These are phyloP conservation scores for Dynastes tityus DNA, from an alignment of 2,888 invertebrate genomes.

Conservation along the genomic window DNA sequence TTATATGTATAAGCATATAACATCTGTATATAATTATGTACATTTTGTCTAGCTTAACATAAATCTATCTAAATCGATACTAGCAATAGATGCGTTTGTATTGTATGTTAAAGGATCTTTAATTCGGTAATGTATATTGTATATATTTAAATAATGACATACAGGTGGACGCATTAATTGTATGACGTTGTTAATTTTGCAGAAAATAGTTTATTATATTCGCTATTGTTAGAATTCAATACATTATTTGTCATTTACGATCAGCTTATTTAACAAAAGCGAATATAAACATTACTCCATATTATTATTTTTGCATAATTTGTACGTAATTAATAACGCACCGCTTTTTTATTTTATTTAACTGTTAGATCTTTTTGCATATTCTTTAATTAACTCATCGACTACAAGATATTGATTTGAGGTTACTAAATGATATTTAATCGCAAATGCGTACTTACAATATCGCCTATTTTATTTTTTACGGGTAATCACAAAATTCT, in stretches of 20 bases:
- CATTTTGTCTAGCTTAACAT: neutral
- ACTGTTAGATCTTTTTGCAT: constrained; percentile 13
- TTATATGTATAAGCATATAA: neutral
- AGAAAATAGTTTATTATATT: constrained; percentile 15
- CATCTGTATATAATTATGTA: neutral
- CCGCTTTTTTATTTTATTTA: constrained; percentile 13
- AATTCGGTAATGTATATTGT: neutral
- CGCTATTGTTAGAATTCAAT: constrained; percentile 26
- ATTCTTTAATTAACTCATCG: neutral
- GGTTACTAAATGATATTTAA: neutral
- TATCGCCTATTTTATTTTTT: constrained; percentile 49
- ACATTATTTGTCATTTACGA: constrained; percentile 1
- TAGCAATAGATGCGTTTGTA: neutral
- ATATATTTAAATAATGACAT: neutral
- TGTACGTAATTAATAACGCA: constrained; percentile 25
- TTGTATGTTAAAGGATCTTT: neutral
- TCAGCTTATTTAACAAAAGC: constrained; percentile 14
- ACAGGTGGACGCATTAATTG: neutral
- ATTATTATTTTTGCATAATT: constrained; percentile 2
- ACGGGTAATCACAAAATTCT: constrained; percentile 55
- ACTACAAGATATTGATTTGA: neutral
- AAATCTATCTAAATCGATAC: constrained; percentile 3
- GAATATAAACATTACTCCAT: constrained; percentile 9
- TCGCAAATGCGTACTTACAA: neutral
- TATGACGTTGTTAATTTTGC: neutral